Evolutionary conservation across 2,888 invertebrate species (phyloP), one percentile per base, ranked within the genome.

Genomic region (Lasioglossum morio): DNA sequence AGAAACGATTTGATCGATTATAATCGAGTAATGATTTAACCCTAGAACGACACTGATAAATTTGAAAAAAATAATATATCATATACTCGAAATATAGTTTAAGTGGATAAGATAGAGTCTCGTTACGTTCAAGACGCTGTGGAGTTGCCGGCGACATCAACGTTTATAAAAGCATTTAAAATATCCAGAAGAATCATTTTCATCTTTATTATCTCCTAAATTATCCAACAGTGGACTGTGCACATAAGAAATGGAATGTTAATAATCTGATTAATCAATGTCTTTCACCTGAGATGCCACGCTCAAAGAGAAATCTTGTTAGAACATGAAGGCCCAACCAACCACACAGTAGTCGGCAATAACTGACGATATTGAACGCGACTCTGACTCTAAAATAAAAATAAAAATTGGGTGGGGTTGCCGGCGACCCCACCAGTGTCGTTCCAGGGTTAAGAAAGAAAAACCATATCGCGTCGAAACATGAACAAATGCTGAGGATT

Each of bases 361-460:
- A n/a, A n/a, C 4, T 10, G 57, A 12, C 10, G 12, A n/a, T 4
- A 57, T 57, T 12, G 57, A 43, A 12, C 8, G 8, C n/a, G 57
- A n/a, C 57, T 12, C n/a, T 1, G 1, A n/a, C n/a, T 4, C 57
- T 12, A 57, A 57, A 57, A 57, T 57, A 57, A 57, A 57, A n/a
- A 57, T 5, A 10, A n/a, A 57, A 57, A 12, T 57, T 57, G 12
- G 57, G n/a, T 57, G 57, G 57, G 57, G 57, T 57, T n/a, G 57
- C 57, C n/a, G 57, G 57, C 12, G 57, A 12, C n/a, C 57, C n/a
- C 57, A n/a, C n/a, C 57, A n/a, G 57, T n/a, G 57, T 57, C 57
- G 57, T 57, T 57, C 57, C 57, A n/a, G 57, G 57, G 57, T 57
- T 57, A 57, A 57, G 63, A 63, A 30, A 30, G 63, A 63, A 63